Conservation (phyloP, 2,888 invertebrate species). For the Gandaritis pyraliata region DNA sequence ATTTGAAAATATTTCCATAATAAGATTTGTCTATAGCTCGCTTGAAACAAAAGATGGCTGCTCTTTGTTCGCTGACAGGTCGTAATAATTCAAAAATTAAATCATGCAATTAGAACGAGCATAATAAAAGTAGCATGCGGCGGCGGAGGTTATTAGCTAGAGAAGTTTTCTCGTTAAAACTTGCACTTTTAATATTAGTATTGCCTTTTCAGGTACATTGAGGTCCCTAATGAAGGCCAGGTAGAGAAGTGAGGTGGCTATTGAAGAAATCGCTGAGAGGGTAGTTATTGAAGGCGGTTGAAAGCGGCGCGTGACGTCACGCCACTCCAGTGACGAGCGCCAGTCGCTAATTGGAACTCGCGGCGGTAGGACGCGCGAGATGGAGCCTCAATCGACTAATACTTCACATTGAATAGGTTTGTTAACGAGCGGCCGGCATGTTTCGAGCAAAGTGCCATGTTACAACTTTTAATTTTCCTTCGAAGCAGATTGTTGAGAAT, state of each 20-base stretch:
- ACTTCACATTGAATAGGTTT: conserved; percentile 82
- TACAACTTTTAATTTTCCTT: conserved; percentile 52
- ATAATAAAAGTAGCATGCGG: conserved; percentile 48
- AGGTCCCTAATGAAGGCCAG: conserved; percentile 82
- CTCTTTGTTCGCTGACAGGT: conserved; percentile 75
- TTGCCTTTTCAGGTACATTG: conserved; percentile 76
- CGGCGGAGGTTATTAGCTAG: conserved; percentile 71
- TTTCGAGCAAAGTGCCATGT: conserved; percentile 59
- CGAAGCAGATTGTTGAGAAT: conserved; percentile 54
- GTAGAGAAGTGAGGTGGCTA: conserved; percentile 74
- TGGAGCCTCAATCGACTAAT: conserved; percentile 81
- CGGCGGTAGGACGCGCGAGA: conserved; percentile 79
- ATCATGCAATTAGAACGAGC: conserved; percentile 67
- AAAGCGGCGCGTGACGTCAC: conserved; percentile 82
- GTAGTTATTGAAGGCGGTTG: conserved; percentile 81
- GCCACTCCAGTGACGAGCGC: conserved; percentile 77
- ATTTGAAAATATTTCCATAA: conserved; percentile 85
- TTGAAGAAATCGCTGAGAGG: conserved; percentile 81
- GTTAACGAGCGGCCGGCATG: conserved; percentile 81
- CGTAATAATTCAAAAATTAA: conserved; percentile 77
- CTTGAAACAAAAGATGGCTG: conserved; percentile 74
- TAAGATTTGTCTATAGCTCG: conserved; percentile 83
- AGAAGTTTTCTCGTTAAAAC: conserved; percentile 76
- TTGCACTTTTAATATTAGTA: conserved; percentile 73
- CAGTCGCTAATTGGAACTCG: conserved; percentile 83